Percentiles rank a stretch among this genome's conserved stretches.
These are phyloP conservation scores for Petrocephalus zakoni DNA, from an alignment of 2,113 vertebrate genomes.

Conservation along the genomic window DNA sequence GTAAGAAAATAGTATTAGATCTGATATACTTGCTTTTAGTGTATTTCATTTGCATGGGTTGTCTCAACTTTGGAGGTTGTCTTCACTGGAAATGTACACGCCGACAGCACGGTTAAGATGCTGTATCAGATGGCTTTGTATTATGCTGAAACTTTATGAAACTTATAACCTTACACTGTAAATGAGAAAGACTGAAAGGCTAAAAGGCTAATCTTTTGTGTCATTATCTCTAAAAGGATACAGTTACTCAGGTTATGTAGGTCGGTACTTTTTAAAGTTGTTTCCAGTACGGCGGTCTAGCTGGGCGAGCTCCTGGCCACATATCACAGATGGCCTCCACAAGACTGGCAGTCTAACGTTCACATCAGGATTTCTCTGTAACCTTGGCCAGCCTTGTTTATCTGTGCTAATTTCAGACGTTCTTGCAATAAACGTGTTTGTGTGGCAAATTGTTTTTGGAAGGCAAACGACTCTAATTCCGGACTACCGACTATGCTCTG, in stretches of 20 bases:
- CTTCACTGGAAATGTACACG: neutral
- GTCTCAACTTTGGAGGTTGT: neutral
- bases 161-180: neutral
- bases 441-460: constrained; percentile 42
- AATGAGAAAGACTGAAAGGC: neutral
- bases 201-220: neutral
- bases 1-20: neutral
- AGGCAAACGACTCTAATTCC: constrained; percentile 33
- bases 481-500: neutral
- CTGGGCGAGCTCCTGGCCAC: constrained; percentile 23
- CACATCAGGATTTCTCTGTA: constrained; percentile 23
- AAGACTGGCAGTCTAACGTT: constrained; percentile 14
- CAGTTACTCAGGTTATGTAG: neutral
- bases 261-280: neutral
- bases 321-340: constrained; percentile 42
- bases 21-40: neutral
- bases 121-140: neutral
- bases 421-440: constrained; percentile 39
- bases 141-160: neutral
- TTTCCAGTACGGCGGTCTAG: neutral
- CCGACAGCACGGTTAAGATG: neutral
- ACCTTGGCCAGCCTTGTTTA: constrained; percentile 38
- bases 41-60: neutral
- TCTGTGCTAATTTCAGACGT: constrained; percentile 29
- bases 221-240: neutral